Percentiles rank a stretch among this genome's conserved stretches.
phyloP scores from a whole-genome alignment of 2,797 vertebrate species.

The Euthynnus affinis region DNA sequence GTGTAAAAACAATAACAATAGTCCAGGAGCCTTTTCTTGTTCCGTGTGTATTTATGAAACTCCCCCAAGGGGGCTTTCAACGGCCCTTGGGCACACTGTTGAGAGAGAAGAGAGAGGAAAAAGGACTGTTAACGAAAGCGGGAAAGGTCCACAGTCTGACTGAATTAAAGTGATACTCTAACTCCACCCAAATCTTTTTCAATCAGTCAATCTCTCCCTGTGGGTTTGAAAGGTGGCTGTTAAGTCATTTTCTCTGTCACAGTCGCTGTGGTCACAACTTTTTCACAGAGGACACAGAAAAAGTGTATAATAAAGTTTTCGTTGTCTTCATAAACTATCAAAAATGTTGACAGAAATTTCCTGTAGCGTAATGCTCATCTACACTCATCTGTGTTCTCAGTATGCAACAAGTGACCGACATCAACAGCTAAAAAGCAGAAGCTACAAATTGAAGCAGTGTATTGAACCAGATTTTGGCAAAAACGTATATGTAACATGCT shows the following conservation, averaged over 20 bases:
- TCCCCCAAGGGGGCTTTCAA: constrained; percentile 95
- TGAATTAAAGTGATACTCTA: constrained; percentile 43
- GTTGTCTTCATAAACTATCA: background rate
- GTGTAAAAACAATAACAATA: constrained; percentile 75
- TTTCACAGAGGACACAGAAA: too few species aligned
- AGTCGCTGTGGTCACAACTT: constrained; percentile 1
- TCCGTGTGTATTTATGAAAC: constrained; percentile 88
- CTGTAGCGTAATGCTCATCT: background rate
- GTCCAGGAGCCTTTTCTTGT: constrained; percentile 77
- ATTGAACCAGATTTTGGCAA: background rate
- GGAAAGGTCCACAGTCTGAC: constrained; percentile 28
- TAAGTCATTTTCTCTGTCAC: constrained; percentile 14
- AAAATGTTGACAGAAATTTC: background rate
- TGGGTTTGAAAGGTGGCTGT: constrained; percentile 19
- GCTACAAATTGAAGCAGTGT: background rate
- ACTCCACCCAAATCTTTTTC: constrained; percentile 27
- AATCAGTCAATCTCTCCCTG: constrained; percentile 22
- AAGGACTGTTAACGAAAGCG: constrained; percentile 57
- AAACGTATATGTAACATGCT: background rate
- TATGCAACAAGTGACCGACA: background rate
- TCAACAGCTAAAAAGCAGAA: background rate
- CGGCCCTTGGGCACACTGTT: constrained; percentile 96
- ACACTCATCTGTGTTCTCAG: background rate
- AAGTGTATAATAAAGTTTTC: background rate
- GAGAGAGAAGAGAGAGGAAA: constrained; percentile 59